A percentile compares a stretch with the other conserved stretches of the same genome.
phyloP scores from a whole-genome alignment of 2,888 invertebrate genomes.

The Hyposoter didymator region DNA sequence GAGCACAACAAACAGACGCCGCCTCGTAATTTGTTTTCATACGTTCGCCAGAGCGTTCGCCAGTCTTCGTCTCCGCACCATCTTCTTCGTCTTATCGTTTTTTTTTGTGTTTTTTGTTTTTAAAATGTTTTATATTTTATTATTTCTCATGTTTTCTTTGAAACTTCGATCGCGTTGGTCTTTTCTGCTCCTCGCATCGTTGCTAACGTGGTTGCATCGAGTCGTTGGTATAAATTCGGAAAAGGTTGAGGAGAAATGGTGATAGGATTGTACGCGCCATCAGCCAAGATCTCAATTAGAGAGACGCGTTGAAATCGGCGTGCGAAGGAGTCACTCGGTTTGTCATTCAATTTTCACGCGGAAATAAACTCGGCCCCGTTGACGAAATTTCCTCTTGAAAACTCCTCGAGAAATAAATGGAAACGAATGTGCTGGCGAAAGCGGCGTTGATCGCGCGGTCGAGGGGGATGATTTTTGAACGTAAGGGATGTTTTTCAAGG shows the following conservation, averaged over 20 bases:
- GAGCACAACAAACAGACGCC: constrained; percentile 82
- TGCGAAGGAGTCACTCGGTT: constrained; percentile 11
- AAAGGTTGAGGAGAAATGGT: constrained; percentile 36
- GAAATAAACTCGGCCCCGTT: constrained; percentile 29
- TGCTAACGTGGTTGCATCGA: not conserved
- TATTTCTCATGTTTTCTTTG: constrained; percentile 62
- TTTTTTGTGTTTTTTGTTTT: constrained; percentile 59
- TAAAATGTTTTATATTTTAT: constrained; percentile 55
- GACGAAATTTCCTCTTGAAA: constrained; percentile 24
- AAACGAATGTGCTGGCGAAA: constrained; percentile 11
- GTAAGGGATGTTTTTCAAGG: not conserved
- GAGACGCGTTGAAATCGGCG: not conserved
- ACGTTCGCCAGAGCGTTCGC: constrained; percentile 79
- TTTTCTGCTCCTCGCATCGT: constrained; percentile 41
- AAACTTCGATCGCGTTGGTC: constrained; percentile 30
- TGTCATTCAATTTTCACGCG: constrained; percentile 44
- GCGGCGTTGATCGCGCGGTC: not conserved
- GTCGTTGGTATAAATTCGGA: not conserved
- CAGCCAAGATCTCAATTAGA: not conserved
- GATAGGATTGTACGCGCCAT: constrained; percentile 34
- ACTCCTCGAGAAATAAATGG: constrained; percentile 37
- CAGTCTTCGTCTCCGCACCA: constrained; percentile 66
- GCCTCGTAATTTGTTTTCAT: constrained; percentile 83
- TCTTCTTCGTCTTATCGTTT: constrained; percentile 62
- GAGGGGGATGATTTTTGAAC: constrained; percentile 17